Evolutionary conservation across 2,113 vertebrate species (phyloP).

Genomic region (Cyanoliseus patagonus): DNA sequence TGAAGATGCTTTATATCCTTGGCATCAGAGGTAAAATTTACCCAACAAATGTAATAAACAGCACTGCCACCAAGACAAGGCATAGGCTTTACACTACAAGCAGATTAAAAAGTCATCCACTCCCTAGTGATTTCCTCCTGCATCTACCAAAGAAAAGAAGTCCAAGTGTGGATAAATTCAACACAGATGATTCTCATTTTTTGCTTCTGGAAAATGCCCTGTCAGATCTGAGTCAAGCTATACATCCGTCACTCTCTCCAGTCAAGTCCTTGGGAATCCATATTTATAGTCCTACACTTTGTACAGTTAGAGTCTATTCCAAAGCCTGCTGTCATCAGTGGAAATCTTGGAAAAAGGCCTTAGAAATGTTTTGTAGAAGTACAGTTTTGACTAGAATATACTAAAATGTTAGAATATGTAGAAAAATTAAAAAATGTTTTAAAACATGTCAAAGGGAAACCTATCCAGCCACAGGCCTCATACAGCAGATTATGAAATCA

Average conservation of each 20-base stretch:
- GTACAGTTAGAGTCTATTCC: neutral
- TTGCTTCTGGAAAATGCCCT: conserved; percentile 50
- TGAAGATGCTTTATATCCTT: conserved; percentile 8
- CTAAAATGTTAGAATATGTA: neutral
- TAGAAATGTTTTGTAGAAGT: neutral
- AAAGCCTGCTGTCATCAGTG: conserved; percentile 19
- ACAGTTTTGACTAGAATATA: conserved; percentile 8
- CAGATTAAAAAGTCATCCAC: conserved; percentile 3
- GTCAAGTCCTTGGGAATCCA: conserved; percentile 44
- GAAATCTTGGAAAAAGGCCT: neutral
- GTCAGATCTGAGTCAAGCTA: conserved; percentile 34
- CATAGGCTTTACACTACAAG: neutral
- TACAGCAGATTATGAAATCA: neutral
- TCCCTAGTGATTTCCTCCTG: conserved; percentile 48
- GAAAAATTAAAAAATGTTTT: neutral
- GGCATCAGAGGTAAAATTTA: conserved; percentile 33
- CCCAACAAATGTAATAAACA: conserved; percentile 16
- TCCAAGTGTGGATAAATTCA: conserved; percentile 53
- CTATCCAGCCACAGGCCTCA: neutral
- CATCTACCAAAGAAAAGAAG: conserved; percentile 33
- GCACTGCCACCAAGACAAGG: neutral
- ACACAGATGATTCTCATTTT: conserved; percentile 55
- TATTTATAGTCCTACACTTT: neutral
- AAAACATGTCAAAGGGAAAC: neutral
- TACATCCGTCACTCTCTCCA: conserved; percentile 50